Evolutionary conservation across 2,113 vertebrate species (phyloP), one percentile per base, ranked within the genome.

Genomic region (Pachypanchax playfairii): DNA sequence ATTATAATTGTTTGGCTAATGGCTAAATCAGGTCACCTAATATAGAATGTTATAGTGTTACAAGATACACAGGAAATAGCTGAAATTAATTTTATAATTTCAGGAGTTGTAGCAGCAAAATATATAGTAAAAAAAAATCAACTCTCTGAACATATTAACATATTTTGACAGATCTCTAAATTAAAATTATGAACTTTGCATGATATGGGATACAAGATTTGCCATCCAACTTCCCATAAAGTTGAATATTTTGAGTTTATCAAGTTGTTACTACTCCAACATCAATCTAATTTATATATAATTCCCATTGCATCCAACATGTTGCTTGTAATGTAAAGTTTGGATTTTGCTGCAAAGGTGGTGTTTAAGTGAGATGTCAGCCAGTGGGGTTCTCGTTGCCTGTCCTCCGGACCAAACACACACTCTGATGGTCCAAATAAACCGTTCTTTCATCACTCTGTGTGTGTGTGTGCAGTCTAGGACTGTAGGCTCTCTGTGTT

Each of bases 401-500:
- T 35, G 62, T 75, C 70, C 29, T 42, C 65, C 13, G 75, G 74
- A 43, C 82, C 52, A 25, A 82, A 79, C 78, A 73, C 79, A 78
- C 65, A 75, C 82, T 83, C 77, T 70, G 78, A 53, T 84, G 76
- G 87, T 71, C 76, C 78, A 87, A 80, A 89, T 89, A 89, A 84
- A 86, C 75, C 82, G 44, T 74, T 80, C 85, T 87, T 89, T 89
- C 85, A 87, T 87, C 76, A 57, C 71, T 49, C 33, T 79, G 63
- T 75, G 53, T 70, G 62, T 66, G 52, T 43, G 56, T 50, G 62
- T 59, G 57, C 41, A 54, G 79, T 75, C 44, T 52, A 86, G 75
- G 70, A 84, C 81, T 87, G 88, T 87, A 82, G 83, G 49, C 71
- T 74, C 83, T 87, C 86, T 88, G 82, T 87, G 78, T 71, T 69